Conservation (phyloP, 1,140 invertebrate species). For the Diorhabda carinulata region DNA sequence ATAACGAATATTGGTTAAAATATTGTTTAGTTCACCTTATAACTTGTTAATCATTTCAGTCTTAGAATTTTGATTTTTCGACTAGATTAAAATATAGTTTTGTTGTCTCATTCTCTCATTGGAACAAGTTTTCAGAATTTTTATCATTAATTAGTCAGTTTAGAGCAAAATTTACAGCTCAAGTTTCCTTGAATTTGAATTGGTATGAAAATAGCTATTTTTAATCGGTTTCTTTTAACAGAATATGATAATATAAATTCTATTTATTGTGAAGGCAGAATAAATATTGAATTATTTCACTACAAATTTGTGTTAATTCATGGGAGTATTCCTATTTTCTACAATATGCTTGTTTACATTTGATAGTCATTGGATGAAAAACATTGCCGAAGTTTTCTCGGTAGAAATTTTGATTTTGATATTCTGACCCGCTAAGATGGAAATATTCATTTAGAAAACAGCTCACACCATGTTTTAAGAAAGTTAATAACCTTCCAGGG, state of each 20-base stretch:
- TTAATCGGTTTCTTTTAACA: neutral
- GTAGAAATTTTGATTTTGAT: no score
- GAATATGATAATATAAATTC: no score
- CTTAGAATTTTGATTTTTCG: neutral
- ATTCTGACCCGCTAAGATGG: no score
- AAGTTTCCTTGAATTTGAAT: neutral
- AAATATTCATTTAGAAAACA: no score
- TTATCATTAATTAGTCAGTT: neutral
- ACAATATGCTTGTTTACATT: no score
- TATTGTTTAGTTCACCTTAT: neutral
- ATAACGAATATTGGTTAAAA: neutral
- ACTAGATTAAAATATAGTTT: neutral
- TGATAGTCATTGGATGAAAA: no score
- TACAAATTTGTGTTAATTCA: neutral
- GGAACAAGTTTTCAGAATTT: neutral
- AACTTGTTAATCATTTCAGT: neutral
- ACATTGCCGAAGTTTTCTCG: no score
- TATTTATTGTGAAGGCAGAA: no score
- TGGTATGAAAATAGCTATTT: neutral
- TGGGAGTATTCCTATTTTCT: no score
- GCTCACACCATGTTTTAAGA: no score
- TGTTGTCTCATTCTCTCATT: neutral
- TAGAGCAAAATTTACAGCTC: neutral
- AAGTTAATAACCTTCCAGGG: no score
- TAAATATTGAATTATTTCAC: neutral